These are phyloP conservation scores for Aleiodes testaceus DNA, from an alignment of 2,888 invertebrate genomes.

Conservation along the genomic window DNA sequence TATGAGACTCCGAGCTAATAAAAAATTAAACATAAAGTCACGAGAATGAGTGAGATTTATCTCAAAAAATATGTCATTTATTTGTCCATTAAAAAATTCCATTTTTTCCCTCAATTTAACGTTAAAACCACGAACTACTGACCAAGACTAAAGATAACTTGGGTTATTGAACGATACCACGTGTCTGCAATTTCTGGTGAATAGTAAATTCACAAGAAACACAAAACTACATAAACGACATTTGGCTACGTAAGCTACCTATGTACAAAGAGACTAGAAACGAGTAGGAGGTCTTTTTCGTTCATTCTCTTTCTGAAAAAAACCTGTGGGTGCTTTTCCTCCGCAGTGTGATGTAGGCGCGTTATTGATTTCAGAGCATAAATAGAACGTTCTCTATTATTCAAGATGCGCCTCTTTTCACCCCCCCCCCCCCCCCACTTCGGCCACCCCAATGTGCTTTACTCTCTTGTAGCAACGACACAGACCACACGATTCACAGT, in stretches of 20 bases:
- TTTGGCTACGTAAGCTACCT: no score
- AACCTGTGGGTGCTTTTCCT: conserved; percentile 16
- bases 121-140: conserved; percentile 44
- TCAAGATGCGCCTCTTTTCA: conserved; percentile 65
- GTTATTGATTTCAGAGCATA: conserved; percentile 71
- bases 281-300: conserved; percentile 11
- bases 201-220: neutral
- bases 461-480: conserved; percentile 9
- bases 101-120: neutral
- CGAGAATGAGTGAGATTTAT: no score
- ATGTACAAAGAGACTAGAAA: neutral
- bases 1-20: neutral
- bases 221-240: conserved; percentile 14
- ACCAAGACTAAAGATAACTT: conserved; percentile 43
- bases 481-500: conserved; percentile 10
- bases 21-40: neutral
- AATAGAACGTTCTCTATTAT: conserved; percentile 72
- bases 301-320: conserved; percentile 34
- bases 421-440: conserved; percentile 27
- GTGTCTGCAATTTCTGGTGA: conserved; percentile 1
- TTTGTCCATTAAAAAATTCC: no score
- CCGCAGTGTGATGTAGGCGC: conserved; percentile 52
- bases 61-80: no score
- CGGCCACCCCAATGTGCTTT: neutral
- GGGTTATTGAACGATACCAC: conserved; percentile 46